Conservation (phyloP, 2,797 vertebrate genomes). For the Gadopsis marmoratus region DNA sequence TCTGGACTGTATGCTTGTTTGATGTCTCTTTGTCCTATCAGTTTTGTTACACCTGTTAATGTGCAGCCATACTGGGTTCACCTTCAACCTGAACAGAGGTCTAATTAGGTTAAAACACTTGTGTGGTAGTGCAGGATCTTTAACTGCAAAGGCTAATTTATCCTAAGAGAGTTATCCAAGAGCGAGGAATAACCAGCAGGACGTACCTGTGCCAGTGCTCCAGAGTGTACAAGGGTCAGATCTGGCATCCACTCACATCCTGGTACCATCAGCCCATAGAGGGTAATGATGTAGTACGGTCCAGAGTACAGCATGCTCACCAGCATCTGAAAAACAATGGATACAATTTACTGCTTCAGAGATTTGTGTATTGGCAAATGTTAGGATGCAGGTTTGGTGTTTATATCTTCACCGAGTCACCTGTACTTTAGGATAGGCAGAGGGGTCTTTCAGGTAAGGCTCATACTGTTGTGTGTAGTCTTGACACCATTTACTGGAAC, state of each 20-base stretch:
- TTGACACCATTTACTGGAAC: constrained; percentile 88
- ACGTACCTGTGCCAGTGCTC: constrained; percentile 93
- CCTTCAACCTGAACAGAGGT: neutral
- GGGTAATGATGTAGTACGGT: constrained; percentile 88
- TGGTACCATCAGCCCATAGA: constrained; percentile 92
- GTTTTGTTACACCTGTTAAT: neutral
- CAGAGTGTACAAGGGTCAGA: constrained; percentile 91
- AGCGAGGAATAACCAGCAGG: neutral
- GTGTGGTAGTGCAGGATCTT: neutral
- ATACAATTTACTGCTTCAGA: constrained; percentile 22
- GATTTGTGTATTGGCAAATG: neutral
- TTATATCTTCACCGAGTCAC: constrained; percentile 73
- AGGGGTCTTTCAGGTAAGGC: constrained; percentile 95
- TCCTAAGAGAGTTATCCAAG: no score
- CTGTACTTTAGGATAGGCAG: constrained; percentile 94
- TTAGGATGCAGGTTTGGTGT: neutral
- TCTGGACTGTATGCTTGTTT: neutral
- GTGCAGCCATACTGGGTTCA: neutral
- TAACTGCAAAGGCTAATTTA: neutral
- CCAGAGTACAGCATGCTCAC: constrained; percentile 93
- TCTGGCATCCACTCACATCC: constrained; percentile 95
- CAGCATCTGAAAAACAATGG: constrained; percentile 88
- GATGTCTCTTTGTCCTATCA: neutral
- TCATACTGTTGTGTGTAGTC: constrained; percentile 90
- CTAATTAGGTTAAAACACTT: neutral